Evolutionary conservation across 2,797 vertebrate genomes (phyloP).

Genomic region (Sebastes trivittatus): DNA sequence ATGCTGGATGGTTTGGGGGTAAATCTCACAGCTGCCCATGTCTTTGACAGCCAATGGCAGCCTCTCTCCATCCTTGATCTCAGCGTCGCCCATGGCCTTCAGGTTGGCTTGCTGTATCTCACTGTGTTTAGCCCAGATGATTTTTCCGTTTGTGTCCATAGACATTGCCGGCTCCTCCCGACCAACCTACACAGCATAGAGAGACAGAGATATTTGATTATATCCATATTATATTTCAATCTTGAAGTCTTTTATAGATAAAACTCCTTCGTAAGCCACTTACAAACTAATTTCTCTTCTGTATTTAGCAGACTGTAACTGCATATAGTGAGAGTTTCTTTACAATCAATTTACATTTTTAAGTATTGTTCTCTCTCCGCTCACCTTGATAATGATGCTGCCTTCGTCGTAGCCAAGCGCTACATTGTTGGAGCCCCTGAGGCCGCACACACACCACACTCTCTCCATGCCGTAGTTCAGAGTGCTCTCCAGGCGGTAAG

Average conservation of each 20-base stretch:
- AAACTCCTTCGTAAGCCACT: neutral
- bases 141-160: constrained; percentile 98
- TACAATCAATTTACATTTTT: neutral
- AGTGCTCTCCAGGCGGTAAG: constrained; percentile 95
- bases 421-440: constrained; percentile 96
- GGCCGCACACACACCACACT: constrained; percentile 96
- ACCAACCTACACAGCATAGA: constrained; percentile 84
- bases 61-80: constrained; percentile 97
- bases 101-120: constrained; percentile 98
- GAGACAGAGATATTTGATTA: neutral
- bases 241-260: neutral
- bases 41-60: constrained; percentile 96
- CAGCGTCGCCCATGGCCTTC: constrained; percentile 97
- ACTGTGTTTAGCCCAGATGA: constrained; percentile 98
- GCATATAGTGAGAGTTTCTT: neutral
- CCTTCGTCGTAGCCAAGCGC: constrained; percentile 97
- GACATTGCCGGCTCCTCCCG: constrained; percentile 99
- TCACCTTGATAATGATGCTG: constrained; percentile 98
- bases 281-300: neutral
- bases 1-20: constrained; percentile 98
- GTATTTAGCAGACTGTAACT: neutral
- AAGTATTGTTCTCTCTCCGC: neutral
- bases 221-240: neutral
- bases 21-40: constrained; percentile 99
- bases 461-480: constrained; percentile 98